phyloP scores from a whole-genome alignment of 2,113 vertebrate species.

The Pedetes capensis region DNA sequence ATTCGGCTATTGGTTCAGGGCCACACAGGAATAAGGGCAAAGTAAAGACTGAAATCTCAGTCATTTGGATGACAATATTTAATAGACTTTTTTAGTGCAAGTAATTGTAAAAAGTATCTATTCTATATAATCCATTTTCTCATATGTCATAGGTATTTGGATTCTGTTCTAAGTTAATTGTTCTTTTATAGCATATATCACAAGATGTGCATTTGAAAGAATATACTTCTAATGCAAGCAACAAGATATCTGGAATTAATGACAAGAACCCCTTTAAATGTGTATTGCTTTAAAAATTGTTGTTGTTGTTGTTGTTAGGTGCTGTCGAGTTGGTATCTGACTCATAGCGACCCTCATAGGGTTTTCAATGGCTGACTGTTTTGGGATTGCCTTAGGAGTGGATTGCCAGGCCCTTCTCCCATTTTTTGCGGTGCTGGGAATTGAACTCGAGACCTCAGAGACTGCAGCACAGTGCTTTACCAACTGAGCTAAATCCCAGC shows the following conservation, averaged over 20 bases:
- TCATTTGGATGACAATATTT: background rate
- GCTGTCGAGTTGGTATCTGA: too few species aligned
- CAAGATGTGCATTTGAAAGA: background rate
- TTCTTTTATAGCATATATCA: background rate
- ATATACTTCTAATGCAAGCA: background rate
- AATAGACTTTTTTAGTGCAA: background rate
- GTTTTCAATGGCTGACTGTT: too few species aligned
- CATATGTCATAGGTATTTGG: background rate
- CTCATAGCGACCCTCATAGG: too few species aligned
- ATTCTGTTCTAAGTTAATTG: background rate
- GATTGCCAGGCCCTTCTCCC: too few species aligned
- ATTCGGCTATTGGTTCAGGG: background rate
- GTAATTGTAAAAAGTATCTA: background rate
- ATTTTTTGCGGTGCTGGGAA: too few species aligned
- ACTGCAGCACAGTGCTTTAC: too few species aligned
- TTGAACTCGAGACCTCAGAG: too few species aligned
- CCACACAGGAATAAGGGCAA: background rate
- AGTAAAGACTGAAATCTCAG: background rate
- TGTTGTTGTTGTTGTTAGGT: too few species aligned
- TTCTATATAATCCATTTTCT: background rate
- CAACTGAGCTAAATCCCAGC: too few species aligned
- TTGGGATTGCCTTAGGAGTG: too few species aligned
- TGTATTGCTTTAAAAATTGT: background rate
- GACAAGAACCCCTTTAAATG: background rate
- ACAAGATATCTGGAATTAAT: background rate